Base-by-base conservation (phyloP, 2,113 vertebrate genomes). In the Chlorodrepanis virens region DNA sequence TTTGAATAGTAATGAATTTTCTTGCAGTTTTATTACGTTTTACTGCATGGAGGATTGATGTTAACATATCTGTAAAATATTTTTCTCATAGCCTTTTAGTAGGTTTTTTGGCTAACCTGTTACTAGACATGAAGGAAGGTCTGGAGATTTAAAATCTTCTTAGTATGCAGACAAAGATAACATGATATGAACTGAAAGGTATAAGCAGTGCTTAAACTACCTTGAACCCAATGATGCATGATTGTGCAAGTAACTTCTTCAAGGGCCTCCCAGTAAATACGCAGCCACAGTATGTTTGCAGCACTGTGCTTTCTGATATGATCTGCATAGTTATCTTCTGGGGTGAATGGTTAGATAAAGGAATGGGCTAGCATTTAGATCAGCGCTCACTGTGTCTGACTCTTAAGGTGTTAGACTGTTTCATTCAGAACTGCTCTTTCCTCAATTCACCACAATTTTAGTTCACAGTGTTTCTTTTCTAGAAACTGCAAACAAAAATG, bases 81-180 rank as follows among this genome's bases (percentile, higher is more conserved):
- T 94, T 94, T 76, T 60, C 12, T 84, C n/a, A 37, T 28, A 93
- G 56, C 13, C 27, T 80, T 49, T 40, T 40, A 40, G 23, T 21
- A 42, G 20, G 11, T 25, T 57, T 76, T 76, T 91, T 87, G 77
- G 16, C 54, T 87, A 53, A 75, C 86, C 37, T 92, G 24, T 93
- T 94, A 35, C 47, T 89, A 80, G 44, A 71, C 65, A 75, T 80
- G 86, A 92, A 53, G 50, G 54, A 57, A 64, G 17, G 39, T 88
- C 44, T 80, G 53, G 74, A 83, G 77, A 39, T 65, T 61, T 70
- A 31, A 74, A 71, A 74, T 82, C 69, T 67, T 72, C 70, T 89
- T 94, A 87, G 70, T 50, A 75, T 35, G 6, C 61, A 87, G 94
- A 53, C 76, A 95, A 70, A 91, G 83, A 75, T 94, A 96, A 96